Evolutionary conservation across 2,113 vertebrate species (phyloP).

Genomic region (Paraplagusia blochii): DNA sequence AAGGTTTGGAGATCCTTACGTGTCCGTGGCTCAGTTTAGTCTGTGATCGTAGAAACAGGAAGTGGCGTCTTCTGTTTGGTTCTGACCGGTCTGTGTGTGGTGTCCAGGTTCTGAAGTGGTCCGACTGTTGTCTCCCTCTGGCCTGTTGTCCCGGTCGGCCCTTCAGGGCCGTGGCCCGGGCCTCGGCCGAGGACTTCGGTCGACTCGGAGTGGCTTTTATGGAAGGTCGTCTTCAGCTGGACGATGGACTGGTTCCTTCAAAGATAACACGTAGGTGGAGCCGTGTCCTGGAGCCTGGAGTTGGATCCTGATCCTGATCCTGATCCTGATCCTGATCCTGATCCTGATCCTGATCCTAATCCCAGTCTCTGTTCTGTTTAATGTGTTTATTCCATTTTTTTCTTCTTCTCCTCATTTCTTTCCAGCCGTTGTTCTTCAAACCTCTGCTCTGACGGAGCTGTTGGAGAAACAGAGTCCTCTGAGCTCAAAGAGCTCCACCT

Average conservation of each 20-base stretch:
- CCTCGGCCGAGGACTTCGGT: slow-evolving; percentile 89
- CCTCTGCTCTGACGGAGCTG: slow-evolving; percentile 71
- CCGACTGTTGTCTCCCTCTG: slow-evolving; percentile 86
- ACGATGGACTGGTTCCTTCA: slow-evolving; percentile 84
- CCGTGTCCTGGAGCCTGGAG: no score
- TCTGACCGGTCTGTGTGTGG: slow-evolving; percentile 19
- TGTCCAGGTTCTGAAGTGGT: slow-evolving; percentile 87
- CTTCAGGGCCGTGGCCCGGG: slow-evolving; percentile 82
- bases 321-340: no score
- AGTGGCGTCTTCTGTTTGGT: no score
- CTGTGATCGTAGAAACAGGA: no score
- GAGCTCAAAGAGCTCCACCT: slow-evolving; percentile 3
- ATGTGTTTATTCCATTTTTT: no score
- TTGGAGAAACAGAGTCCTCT: slow-evolving; percentile 33
- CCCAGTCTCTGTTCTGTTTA: no score
- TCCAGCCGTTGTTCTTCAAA: slow-evolving; percentile 82
- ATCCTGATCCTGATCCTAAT: no score
- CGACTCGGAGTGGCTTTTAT: slow-evolving; percentile 90
- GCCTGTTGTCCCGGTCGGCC: slow-evolving; percentile 83
- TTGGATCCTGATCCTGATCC: no score
- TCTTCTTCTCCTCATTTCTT: not conserved
- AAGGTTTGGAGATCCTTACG: slow-evolving; percentile 71
- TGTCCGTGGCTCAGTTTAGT: no score
- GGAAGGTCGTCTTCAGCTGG: slow-evolving; percentile 89
- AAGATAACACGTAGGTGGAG: slow-evolving; percentile 88